Conservation (phyloP, 2,888 invertebrate genomes). For the Embidobia sp. region DNA sequence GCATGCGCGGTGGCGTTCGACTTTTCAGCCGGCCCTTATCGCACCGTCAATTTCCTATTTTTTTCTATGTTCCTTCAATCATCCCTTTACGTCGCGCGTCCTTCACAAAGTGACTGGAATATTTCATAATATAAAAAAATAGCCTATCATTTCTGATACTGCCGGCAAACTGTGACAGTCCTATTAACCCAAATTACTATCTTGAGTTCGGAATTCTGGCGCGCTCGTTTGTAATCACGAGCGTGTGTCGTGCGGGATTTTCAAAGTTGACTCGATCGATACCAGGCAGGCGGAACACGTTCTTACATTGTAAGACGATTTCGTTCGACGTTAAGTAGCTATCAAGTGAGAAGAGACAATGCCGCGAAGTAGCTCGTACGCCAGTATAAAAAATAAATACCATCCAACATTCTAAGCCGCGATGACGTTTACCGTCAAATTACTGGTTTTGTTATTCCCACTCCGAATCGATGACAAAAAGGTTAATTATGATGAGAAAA, state of each 20-base stretch:
- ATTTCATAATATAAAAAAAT: constrained; percentile 51
- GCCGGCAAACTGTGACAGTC: constrained; percentile 45
- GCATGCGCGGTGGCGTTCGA: constrained; percentile 49
- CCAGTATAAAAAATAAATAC: constrained; percentile 25
- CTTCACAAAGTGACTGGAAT: constrained; percentile 45
- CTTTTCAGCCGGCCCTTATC: constrained; percentile 58
- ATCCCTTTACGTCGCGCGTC: constrained; percentile 33
- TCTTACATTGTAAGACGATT: constrained; percentile 67
- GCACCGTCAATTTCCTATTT: constrained; percentile 54
- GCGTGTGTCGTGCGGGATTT: constrained; percentile 47
- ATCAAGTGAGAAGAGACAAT: constrained; percentile 43
- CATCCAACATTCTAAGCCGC: constrained; percentile 2
- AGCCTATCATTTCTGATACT: constrained; percentile 38
- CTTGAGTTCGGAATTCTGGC: constrained; percentile 36
- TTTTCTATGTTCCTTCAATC: constrained; percentile 34
- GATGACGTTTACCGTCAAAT: constrained; percentile 8
- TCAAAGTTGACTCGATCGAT: constrained; percentile 55
- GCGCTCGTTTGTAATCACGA: constrained; percentile 46
- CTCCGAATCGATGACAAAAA: no score
- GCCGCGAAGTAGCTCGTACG: not conserved
- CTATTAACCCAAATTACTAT: constrained; percentile 62
- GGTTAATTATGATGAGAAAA: no score
- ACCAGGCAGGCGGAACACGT: constrained; percentile 39
- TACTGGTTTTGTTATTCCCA: not conserved
- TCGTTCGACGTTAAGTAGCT: constrained; percentile 68